Percentiles rank a stretch among this genome's conserved stretches.
These are phyloP conservation scores for Drosophila busckii DNA, from an alignment of 1,140 invertebrate species.

Conservation along the genomic window DNA sequence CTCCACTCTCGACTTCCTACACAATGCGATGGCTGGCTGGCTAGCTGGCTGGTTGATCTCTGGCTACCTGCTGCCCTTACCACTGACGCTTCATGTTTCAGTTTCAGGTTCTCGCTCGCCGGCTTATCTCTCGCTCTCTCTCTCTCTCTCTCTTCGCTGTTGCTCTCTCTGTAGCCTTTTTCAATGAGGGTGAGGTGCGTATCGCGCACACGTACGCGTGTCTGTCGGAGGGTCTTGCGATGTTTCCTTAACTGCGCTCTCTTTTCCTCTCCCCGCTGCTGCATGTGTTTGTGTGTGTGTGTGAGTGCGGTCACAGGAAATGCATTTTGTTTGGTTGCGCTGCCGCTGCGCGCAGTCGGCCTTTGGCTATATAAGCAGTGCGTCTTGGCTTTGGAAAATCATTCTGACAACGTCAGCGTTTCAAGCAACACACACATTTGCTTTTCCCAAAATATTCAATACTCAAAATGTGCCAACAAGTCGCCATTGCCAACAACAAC, in stretches of 20 bases:
- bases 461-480: constrained; percentile 73
- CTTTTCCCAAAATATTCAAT: constrained; percentile 33
- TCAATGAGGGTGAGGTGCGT: constrained; percentile 56
- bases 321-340: constrained; percentile 55
- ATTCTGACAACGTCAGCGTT: constrained; percentile 75
- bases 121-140: constrained; percentile 18
- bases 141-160: constrained; percentile 1
- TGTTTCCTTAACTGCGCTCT: constrained; percentile 28
- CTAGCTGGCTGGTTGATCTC: constrained; percentile 21
- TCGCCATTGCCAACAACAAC: constrained; percentile 35
- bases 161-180: constrained; percentile 25
- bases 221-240: constrained; percentile 44
- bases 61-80: constrained; percentile 54
- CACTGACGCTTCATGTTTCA: constrained; percentile 59
- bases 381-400: constrained; percentile 58
- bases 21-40: neutral
- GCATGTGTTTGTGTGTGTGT: constrained; percentile 21
- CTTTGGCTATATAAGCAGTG: constrained; percentile 66
- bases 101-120: constrained; percentile 64
- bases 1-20: constrained; percentile 28
- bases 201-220: constrained; percentile 56
- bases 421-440: constrained; percentile 52
- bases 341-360: constrained; percentile 6
- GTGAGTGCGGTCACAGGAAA: constrained; percentile 55
- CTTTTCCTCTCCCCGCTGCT: constrained; percentile 21